These are phyloP conservation scores for Cryptomyrus ogoouensis DNA, from an alignment of 2,113 vertebrate species.

Conservation along the genomic window DNA sequence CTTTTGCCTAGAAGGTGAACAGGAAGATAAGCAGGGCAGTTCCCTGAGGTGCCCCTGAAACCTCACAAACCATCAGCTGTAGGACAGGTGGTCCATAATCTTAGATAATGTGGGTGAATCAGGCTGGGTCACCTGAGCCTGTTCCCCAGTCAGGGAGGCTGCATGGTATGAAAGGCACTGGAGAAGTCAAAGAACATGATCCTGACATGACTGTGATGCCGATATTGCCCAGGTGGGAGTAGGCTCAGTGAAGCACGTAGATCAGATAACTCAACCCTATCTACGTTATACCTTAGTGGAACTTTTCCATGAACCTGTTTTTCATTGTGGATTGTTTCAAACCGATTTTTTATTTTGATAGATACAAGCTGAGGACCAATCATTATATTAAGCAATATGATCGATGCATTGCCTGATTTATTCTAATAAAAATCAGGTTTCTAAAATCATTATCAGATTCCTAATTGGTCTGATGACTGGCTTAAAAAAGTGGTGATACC, in stretches of 20 bases:
- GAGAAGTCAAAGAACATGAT: not conserved
- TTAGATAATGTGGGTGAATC: not conserved
- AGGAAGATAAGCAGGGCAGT: not conserved
- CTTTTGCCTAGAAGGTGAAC: not conserved
- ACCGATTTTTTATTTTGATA: slow-evolving; percentile 6
- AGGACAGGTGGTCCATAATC: not conserved
- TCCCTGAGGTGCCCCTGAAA: not conserved
- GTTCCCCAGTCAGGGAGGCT: not conserved
- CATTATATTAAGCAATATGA: slow-evolving; percentile 35
- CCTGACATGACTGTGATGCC: not conserved
- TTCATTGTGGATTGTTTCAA: not conserved
- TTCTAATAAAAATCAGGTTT: slow-evolving; percentile 38
- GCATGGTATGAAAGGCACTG: not conserved
- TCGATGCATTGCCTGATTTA: slow-evolving; percentile 37
- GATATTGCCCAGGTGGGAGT: not conserved
- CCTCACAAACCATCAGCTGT: not conserved
- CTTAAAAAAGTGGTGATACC: slow-evolving; percentile 23
- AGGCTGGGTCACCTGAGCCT: not conserved
- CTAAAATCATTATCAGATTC: slow-evolving; percentile 42
- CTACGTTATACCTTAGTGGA: not conserved
- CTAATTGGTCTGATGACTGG: slow-evolving; percentile 36
- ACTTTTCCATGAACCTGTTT: not conserved
- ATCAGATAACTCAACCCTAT: not conserved
- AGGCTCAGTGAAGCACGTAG: not conserved
- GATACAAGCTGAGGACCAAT: slow-evolving; percentile 21